A percentile compares a stretch with the other conserved stretches of the same genome.
Evolutionary conservation across 2,888 invertebrate species (phyloP).

Genomic region (Drosophila pegasa): DNA sequence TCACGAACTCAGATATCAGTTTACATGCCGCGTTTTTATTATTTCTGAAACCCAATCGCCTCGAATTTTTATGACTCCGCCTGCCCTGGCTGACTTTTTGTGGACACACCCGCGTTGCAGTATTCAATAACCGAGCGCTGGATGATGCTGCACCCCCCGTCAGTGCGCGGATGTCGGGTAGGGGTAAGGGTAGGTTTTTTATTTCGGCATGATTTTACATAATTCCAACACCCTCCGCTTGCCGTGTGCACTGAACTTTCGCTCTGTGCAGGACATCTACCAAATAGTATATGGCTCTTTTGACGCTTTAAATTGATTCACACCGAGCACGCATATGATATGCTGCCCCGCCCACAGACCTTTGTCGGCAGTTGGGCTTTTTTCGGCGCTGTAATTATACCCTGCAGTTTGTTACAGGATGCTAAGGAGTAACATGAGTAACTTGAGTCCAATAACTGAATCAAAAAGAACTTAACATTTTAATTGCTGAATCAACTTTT

Average conservation of each 20-base stretch:
- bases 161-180: conserved; percentile 19
- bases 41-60: conserved; percentile 59
- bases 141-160: conserved; percentile 51
- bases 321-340: conserved; percentile 68
- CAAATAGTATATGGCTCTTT: conserved; percentile 68
- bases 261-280: conserved; percentile 62
- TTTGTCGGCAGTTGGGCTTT: conserved; percentile 18
- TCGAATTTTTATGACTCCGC: conserved; percentile 70
- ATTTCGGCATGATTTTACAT: conserved; percentile 73
- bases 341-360: conserved; percentile 4
- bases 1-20: conserved; percentile 63
- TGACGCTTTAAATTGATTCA: conserved; percentile 80
- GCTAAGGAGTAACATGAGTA: neutral
- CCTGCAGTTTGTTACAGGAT: conserved; percentile 6
- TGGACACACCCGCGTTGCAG: conserved; percentile 57
- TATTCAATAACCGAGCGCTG: conserved; percentile 51
- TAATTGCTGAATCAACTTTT: too few species aligned
- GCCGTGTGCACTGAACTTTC: conserved; percentile 55
- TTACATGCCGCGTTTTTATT: conserved; percentile 57
- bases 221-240: conserved; percentile 62
- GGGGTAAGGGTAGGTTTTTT: conserved; percentile 64
- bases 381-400: conserved; percentile 19
- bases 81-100: conserved; percentile 57
- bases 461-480: too few species aligned
- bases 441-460: too few species aligned